Base-by-base conservation (phyloP, 2,888 invertebrate genomes). In the Pristionchus fissidentatus region DNA sequence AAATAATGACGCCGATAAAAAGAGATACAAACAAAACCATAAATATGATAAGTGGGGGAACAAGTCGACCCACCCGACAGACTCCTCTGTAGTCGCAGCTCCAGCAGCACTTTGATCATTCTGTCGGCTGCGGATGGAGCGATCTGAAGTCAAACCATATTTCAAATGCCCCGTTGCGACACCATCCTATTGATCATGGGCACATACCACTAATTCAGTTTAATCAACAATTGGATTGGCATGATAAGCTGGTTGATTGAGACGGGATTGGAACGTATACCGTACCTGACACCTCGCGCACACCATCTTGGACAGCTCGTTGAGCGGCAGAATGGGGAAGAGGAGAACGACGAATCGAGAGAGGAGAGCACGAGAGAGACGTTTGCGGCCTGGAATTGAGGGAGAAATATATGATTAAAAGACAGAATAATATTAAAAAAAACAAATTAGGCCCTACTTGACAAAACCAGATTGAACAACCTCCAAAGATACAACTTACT, bases 311-410 rank as follows among this genome's bases (percentile, higher is more conserved):
- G 96, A 96, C 84, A 99, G 93, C 92, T 99, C 99, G 0, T 93
- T 93, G 22, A 95, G 94, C 0, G 98, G 98, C 91, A 99, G 97
- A 92, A 97, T 97, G 91, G 96, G 96, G 92, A 98, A 98, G 93
- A 98, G 97, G 4, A 99, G 93, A 93, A 99, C 98, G 10, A 99
- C 96, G 93, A 99, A 99, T 88, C 98, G 95, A 93, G 99, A 99
- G 90, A 98, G 95, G 92, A 99, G 98, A 0, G 99, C 99, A 87
- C 98, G 94, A 0, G 98, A 98, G 7, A 99, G 93, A n/a, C 94
- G 93, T 94, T 97, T 99, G 77, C 99, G 94, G 0, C 99, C 99
- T 79, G 41, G 1, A 70, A 8, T 29, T n/a, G n/a, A n/a, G n/a
- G n/a, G n/a, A n/a, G n/a, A n/a, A n/a, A n/a, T n/a, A n/a, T n/a